Evolutionary conservation across 2,888 invertebrate species (phyloP).

Genomic region (Ectemnius continuus): DNA sequence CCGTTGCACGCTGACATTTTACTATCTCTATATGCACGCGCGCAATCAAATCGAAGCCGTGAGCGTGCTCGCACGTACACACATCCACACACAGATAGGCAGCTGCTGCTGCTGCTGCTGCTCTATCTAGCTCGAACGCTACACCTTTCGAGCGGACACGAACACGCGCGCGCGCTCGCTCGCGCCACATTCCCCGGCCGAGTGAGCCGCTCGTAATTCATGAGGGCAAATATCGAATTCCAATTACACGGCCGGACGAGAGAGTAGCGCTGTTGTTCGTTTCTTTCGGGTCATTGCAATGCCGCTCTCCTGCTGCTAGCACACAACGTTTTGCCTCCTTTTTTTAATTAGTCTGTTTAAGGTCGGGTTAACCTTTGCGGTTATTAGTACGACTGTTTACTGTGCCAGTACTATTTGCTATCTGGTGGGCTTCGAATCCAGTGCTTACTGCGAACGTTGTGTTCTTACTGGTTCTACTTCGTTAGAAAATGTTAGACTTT

Average conservation of each 20-base stretch:
- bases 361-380: too few species aligned
- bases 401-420: too few species aligned
- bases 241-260: neutral
- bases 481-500: too few species aligned
- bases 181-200: too few species aligned
- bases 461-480: too few species aligned
- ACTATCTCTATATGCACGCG: neutral
- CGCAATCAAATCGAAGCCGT: neutral
- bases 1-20: neutral
- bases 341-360: too few species aligned
- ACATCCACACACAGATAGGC: neutral
- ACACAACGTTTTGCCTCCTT: too few species aligned
- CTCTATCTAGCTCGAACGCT: neutral
- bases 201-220: neutral
- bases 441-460: too few species aligned
- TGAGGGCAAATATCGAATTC: constrained; percentile 2
- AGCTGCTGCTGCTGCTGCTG: neutral
- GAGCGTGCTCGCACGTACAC: neutral
- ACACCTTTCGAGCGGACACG: too few species aligned
- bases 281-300: neutral
- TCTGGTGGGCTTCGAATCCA: too few species aligned
- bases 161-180: too few species aligned
- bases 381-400: too few species aligned
- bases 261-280: neutral
- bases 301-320: neutral